phyloP scores from a whole-genome alignment of 2,113 vertebrate genomes.

The Geothlypis trichas region DNA sequence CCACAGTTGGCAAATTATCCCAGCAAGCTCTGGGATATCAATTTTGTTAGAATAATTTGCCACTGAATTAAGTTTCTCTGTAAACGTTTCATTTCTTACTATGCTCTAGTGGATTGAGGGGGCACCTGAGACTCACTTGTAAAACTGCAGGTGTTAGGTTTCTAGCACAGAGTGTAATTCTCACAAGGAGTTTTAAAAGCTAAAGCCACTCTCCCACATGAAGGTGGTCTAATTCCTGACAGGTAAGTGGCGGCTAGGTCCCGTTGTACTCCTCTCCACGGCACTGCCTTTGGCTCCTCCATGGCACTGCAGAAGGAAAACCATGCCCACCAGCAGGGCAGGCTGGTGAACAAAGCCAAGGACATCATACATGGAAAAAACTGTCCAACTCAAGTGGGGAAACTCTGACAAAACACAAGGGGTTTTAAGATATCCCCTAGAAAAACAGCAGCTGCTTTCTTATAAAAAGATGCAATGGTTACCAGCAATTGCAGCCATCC shows the following conservation, averaged over 20 bases:
- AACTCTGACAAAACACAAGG: not conserved
- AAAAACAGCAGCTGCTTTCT: not conserved
- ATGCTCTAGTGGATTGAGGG: constrained; percentile 31
- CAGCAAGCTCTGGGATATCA: not conserved
- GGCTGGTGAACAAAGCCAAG: not conserved
- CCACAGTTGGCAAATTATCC: not conserved
- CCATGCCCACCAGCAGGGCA: not conserved
- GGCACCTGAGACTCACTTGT: constrained; percentile 53
- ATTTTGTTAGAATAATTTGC: not conserved
- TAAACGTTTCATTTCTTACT: constrained; percentile 42
- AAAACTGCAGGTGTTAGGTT: constrained; percentile 63
- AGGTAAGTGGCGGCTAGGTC: constrained; percentile 50
- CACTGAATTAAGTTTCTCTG: constrained; percentile 27
- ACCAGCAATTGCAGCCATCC: not conserved
- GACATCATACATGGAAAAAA: accelerated
- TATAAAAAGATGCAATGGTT: not conserved
- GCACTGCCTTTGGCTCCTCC: constrained; percentile 23
- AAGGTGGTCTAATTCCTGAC: constrained; percentile 62
- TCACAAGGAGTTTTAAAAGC: constrained; percentile 64
- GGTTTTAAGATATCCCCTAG: not conserved
- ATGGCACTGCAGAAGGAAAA: not conserved
- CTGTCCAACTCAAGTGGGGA: accelerated
- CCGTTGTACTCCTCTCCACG: constrained; percentile 41
- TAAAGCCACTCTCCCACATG: constrained; percentile 46
- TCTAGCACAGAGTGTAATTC: constrained; percentile 63